These are phyloP conservation scores for Chalcosyrphus nemorum DNA, from an alignment of 2,888 invertebrate genomes.

Conservation along the genomic window DNA sequence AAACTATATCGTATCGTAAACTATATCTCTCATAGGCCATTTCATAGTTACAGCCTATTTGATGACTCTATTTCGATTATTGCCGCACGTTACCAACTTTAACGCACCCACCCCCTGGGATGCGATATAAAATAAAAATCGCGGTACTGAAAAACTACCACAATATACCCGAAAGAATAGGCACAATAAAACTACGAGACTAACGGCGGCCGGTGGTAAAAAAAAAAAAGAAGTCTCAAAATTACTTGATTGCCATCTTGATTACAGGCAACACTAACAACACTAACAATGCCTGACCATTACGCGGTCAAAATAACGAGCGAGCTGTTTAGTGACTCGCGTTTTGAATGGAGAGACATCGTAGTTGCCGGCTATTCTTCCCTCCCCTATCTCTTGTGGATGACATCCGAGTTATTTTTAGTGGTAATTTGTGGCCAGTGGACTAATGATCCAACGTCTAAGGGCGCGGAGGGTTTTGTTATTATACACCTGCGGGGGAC, in stretches of 20 bases:
- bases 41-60: constrained; percentile 19
- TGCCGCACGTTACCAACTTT: background rate
- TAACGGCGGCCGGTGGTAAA: background rate
- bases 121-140: constrained; percentile 23
- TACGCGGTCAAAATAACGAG: constrained; percentile 38
- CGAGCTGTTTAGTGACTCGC: constrained; percentile 30
- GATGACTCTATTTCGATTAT: constrained; percentile 26
- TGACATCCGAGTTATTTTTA: constrained; percentile 27
- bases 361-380: background rate
- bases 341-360: constrained; percentile 22
- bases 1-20: constrained; percentile 10
- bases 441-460: constrained; percentile 22
- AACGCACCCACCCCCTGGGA: constrained; percentile 1
- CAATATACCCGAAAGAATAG: background rate
- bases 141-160: background rate
- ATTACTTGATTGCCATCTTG: constrained; percentile 51
- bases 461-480: constrained; percentile 10
- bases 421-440: constrained; percentile 32
- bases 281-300: constrained; percentile 38
- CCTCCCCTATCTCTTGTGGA: background rate
- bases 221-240: constrained; percentile 1
- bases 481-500: constrained; percentile 1
- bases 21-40: background rate
- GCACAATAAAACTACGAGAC: constrained; percentile 4
- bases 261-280: constrained; percentile 13